Base-by-base conservation (phyloP, 2,797 vertebrate genomes). In the Anguilla marmorata region DNA sequence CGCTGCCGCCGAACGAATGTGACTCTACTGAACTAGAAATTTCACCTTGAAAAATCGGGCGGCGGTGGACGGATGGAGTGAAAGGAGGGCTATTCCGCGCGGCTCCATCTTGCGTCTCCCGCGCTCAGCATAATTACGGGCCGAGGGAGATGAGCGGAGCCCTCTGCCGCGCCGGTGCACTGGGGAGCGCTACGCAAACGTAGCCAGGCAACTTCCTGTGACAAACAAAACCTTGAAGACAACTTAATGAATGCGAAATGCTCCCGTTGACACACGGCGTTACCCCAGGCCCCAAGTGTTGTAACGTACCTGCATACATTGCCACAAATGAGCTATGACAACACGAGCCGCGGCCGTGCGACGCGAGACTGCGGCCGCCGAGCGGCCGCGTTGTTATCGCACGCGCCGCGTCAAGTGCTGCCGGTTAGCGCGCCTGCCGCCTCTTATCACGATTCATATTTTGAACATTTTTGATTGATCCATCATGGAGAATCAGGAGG, bases 1-100 rank as follows among this genome's bases (percentile, higher is more conserved):
- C 96, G 93, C 96, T 94, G 97, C 96, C 95, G 92, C 96, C 97
- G 96, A 99, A 99, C 97, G 97, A 98, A 98, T 98, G 98, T 97
- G 96, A 97, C 97, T 98, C 97, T 96, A 97, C 95, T 96, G 95
- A 96, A 96, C 96, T 96, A 95, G 96, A 96, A 97, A 93, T 97
- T 97, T 97, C 97, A 98, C 98, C 97, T 98, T 97, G 97, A 98
- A 97, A 95, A 98, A 98, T 96, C 97, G 3, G 96, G 97, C 97
- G 97, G 95, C 95, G 94, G 92, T 92, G 94, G 95, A 95, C 69
- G 27, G 69, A 79, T 95, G 96, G 94, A 96, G 96, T 96, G 96
- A 95, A 94, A 93, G 93, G 94, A 94, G 93, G 88, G 21, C 52
- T 74, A 87, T 93, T 93, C 45, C 19, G 27, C 50, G 19, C 85